Evolutionary conservation across 2,797 vertebrate genomes (phyloP).

Genomic region (Betta splendens): DNA sequence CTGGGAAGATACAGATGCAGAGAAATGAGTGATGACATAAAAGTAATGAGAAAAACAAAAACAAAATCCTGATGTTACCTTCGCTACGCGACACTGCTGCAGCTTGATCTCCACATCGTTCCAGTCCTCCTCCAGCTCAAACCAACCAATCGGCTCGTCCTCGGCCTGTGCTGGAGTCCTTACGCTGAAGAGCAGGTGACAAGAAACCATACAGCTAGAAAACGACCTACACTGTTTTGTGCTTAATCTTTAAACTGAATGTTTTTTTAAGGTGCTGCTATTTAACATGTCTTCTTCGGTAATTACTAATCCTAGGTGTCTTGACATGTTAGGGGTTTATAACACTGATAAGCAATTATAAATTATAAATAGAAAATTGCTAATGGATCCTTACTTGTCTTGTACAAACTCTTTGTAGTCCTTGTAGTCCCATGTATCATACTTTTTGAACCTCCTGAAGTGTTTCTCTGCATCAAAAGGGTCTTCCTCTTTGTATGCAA

Average conservation of each 20-base stretch:
- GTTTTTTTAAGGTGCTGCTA: not conserved
- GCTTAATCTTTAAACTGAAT: not conserved
- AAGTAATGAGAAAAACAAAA: too few species aligned
- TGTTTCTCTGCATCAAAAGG: conserved; percentile 93
- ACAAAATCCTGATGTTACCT: conserved; percentile 73
- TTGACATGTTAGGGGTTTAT: not conserved
- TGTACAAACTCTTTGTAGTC: conserved; percentile 92
- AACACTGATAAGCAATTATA: too few species aligned
- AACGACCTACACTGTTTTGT: not conserved
- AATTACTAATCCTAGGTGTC: not conserved
- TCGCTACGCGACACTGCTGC: conserved; percentile 89
- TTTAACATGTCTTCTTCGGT: not conserved
- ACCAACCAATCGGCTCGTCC: conserved; percentile 94
- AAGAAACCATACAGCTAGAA: conserved; percentile 2
- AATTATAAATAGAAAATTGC: too few species aligned
- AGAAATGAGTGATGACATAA: not conserved
- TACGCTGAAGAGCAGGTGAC: conserved; percentile 61
- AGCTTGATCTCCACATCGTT: conserved; percentile 95
- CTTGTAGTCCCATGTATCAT: conserved; percentile 87
- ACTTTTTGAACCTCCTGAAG: conserved; percentile 91
- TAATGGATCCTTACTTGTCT: conserved; percentile 80
- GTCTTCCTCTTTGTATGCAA: conserved; percentile 87
- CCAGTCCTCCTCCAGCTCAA: conserved; percentile 97
- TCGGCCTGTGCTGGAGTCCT: conserved; percentile 80
- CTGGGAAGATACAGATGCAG: conserved; percentile 67